Conservation (phyloP, 2,113 vertebrate species). For the zebrafish (Danio rerio) region GRCz12tu NC_133194.1:29706501-29707000, state of each 20-base stretch:
- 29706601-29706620: no score
- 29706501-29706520: no score
- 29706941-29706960: conserved; percentile 86
- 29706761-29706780: not conserved
- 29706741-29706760: not conserved
- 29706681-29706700: no score
- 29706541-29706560: no score
- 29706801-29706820: conserved; percentile 1
- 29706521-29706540: no score
- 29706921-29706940: conserved; percentile 96
- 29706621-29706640: no score
- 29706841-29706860: not conserved
- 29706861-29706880: not conserved
- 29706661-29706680: no score
- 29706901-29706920: conserved; percentile 93
- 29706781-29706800: not conserved
- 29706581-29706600: no score
- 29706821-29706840: not conserved
- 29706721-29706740: not conserved
- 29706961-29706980: conserved; percentile 89
- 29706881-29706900: conserved; percentile 86
- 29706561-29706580: no score
- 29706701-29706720: no score
- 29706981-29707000: conserved; percentile 91
- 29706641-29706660: no score